A percentile compares a stretch with the other conserved stretches of the same genome.
phyloP scores from a whole-genome alignment of 2,797 vertebrate species.

The Thamnophis elegans region DNA sequence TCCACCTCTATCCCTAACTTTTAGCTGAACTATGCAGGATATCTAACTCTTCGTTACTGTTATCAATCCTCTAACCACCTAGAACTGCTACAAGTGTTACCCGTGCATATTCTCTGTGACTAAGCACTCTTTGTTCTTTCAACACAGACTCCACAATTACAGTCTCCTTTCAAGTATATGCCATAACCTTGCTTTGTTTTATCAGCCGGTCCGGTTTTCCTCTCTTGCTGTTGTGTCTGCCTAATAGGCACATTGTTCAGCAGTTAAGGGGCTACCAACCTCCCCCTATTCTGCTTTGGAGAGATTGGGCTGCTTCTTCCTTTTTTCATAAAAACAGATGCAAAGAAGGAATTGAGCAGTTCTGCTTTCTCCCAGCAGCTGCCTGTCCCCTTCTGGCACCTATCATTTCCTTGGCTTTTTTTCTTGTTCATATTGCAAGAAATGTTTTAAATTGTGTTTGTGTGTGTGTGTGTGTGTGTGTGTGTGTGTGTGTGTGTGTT shows the following conservation, averaged over 20 bases:
- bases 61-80: background rate
- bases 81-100: no score
- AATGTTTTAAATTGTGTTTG: background rate
- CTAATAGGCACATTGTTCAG: background rate
- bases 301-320: background rate
- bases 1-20: background rate
- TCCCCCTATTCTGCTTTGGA: background rate
- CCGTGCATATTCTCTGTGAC: no score
- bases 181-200: no score
- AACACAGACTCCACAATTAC: no score
- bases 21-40: background rate
- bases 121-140: no score
- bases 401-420: background rate
- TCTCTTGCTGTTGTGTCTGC: background rate
- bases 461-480: no score
- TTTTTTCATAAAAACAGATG: background rate
- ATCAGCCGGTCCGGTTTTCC: background rate
- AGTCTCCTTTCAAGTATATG: no score
- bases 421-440: background rate
- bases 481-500: no score
- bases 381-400: background rate
- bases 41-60: background rate
- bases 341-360: background rate
- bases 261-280: background rate
- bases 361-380: background rate